phyloP scores from a whole-genome alignment of 2,888 invertebrate species.

The Dichetophora obliterata region DNA sequence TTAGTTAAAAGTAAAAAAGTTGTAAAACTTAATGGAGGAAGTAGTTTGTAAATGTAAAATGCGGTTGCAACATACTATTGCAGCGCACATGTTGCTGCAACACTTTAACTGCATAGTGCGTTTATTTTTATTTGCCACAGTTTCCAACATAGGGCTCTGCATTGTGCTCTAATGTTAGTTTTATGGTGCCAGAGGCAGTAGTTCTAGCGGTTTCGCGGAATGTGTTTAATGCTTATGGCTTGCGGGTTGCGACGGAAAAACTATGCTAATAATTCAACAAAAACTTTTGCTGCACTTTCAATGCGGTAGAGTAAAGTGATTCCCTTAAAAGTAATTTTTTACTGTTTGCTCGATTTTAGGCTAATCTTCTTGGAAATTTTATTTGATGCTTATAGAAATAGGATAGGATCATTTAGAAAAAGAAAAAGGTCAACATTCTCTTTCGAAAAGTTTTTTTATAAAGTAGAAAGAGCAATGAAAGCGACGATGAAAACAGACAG shows the following conservation, averaged over 20 bases:
- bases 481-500: no score
- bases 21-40: not conserved
- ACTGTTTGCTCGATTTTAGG: not conserved
- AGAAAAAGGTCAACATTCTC: no score
- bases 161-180: not conserved
- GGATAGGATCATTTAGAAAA: not conserved
- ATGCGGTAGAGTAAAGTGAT: not conserved
- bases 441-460: no score
- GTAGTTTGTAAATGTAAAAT: not conserved
- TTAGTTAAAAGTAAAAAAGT: not conserved
- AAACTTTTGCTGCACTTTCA: constrained; percentile 13
- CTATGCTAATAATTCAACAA: constrained; percentile 23
- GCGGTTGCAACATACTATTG: not conserved
- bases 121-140: not conserved
- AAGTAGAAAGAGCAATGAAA: no score
- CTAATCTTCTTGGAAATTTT: constrained; percentile 21
- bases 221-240: not conserved
- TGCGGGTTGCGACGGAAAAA: constrained; percentile 1
- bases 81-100: not conserved
- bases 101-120: not conserved
- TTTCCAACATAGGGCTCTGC: not conserved
- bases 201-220: not conserved
- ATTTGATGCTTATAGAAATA: not conserved
- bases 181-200: not conserved
- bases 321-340: not conserved